Evolutionary conservation across 2,797 vertebrate species (phyloP).

Genomic region (Sus cebifrons): DNA sequence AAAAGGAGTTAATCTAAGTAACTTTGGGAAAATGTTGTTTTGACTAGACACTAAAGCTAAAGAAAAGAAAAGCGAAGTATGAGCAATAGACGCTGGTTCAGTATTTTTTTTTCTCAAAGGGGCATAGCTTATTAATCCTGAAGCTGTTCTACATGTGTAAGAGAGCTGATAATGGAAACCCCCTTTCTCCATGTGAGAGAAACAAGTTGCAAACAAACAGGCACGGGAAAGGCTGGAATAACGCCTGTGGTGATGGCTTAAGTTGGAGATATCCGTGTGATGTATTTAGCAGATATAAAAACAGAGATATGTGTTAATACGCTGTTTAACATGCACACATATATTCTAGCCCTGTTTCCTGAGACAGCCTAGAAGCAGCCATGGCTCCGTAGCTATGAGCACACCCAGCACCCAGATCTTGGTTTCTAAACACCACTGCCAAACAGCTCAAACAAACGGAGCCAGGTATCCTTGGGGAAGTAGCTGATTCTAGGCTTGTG

Average conservation of each 20-base stretch:
- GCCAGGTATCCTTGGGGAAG: background rate
- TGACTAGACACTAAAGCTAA: background rate
- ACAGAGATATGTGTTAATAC: background rate
- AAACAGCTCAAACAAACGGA: background rate
- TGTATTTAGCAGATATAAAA: background rate
- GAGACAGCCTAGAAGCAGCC: background rate
- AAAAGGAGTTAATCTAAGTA: background rate
- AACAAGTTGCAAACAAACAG: background rate
- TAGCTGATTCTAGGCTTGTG: background rate
- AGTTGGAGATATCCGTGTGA: background rate
- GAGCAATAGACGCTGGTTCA: background rate
- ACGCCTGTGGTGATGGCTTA: background rate
- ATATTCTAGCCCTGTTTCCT: background rate
- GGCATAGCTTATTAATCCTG: background rate
- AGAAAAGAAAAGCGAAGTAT: background rate
- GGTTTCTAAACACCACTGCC: background rate
- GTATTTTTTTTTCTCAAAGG: background rate
- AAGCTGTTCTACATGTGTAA: background rate
- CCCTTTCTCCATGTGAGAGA: background rate
- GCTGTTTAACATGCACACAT: background rate
- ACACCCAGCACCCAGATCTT: background rate
- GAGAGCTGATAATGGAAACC: background rate
- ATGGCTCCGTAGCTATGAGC: background rate
- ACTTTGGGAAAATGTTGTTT: background rate
- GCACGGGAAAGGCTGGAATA: background rate